Evolutionary conservation across 1,140 invertebrate genomes (phyloP), one percentile per base, ranked within the genome.

Genomic region (Drosophila biarmipes): DNA sequence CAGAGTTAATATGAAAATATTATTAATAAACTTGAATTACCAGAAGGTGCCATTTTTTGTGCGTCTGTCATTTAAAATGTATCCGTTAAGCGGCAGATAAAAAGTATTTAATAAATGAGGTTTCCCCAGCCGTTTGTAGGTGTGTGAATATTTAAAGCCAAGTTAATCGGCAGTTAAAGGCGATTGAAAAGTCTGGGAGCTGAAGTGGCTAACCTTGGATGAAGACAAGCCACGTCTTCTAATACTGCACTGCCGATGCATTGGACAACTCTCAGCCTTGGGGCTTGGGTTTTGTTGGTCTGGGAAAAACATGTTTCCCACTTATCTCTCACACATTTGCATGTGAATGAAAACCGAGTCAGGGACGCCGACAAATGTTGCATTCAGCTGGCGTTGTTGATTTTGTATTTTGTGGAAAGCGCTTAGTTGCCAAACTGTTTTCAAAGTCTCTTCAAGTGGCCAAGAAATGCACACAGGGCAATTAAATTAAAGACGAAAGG

Each of bases 1-100:
- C 54, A 52, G 37, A 58, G 82, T 85, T 72, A 75, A 73, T 61
- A 61, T 49, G 19, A 61, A 79, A 79, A 49, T 37, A 42, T 71
- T 63, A 77, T 72, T 64, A 54, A 75, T 76, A 59, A 67, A 63
- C 77, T 85, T 72, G 64, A 76, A 85, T 56, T 69, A 71, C 63
- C 64, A 69, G 45, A 56, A 45, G 63, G 40, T 35, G 34, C 14
- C n/a, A 17, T 76, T 34, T 51, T 8, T 40, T 31, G 29, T 40
- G 3, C 61, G 17, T 10, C 62, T 67, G 58, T 38, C 63, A 67
- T 67, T 67, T 63, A 63, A 66, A 63, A 67, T 67, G 6, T 63
- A 51, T 64, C 49, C 17, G 27, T 29, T 40, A 24, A 15, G 34
- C 34, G 21, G 5, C 42, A 48, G 24, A 37, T 37, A 38, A 64